A percentile compares a stretch with the other conserved stretches of the same genome.
Evolutionary conservation across 2,888 invertebrate genomes (phyloP).

Genomic region (Metalampra italica): DNA sequence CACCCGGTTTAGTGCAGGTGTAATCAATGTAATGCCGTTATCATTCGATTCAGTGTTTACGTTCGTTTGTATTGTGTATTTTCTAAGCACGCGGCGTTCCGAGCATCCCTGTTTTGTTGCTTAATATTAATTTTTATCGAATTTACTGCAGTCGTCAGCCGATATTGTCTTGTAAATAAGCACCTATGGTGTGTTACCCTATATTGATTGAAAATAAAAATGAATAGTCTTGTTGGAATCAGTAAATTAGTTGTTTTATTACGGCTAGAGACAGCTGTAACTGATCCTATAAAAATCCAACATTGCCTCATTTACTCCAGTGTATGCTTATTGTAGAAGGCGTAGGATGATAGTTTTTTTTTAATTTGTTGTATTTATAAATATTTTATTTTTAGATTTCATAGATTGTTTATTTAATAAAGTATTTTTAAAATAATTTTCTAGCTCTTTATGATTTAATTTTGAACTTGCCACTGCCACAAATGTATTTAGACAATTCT

Average conservation of each 20-base stretch:
- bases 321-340: conserved; percentile 18
- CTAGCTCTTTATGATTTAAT: not conserved
- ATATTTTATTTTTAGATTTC: conserved; percentile 31
- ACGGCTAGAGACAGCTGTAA: conserved; percentile 1
- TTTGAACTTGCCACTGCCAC: too few relatives aligned
- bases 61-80: conserved; percentile 44
- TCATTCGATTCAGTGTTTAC: conserved; percentile 20
- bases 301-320: conserved; percentile 21
- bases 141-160: conserved; percentile 28
- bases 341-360: conserved; percentile 19
- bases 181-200: conserved; percentile 64
- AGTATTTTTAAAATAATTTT: conserved; percentile 21
- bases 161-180: conserved; percentile 69
- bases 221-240: conserved; percentile 72
- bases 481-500: too few relatives aligned
- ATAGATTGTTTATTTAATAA: conserved; percentile 31
- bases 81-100: conserved; percentile 41
- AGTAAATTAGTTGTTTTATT: conserved; percentile 52
- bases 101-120: conserved; percentile 37
- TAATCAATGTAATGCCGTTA: not conserved
- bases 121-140: conserved; percentile 30
- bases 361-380: conserved; percentile 22
- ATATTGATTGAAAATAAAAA: conserved; percentile 71
- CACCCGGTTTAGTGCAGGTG: conserved; percentile 18
- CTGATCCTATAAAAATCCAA: conserved; percentile 6